Evolutionary conservation across 2,113 vertebrate genomes (phyloP).

Genomic region (Vulpes ferrilata): DNA sequence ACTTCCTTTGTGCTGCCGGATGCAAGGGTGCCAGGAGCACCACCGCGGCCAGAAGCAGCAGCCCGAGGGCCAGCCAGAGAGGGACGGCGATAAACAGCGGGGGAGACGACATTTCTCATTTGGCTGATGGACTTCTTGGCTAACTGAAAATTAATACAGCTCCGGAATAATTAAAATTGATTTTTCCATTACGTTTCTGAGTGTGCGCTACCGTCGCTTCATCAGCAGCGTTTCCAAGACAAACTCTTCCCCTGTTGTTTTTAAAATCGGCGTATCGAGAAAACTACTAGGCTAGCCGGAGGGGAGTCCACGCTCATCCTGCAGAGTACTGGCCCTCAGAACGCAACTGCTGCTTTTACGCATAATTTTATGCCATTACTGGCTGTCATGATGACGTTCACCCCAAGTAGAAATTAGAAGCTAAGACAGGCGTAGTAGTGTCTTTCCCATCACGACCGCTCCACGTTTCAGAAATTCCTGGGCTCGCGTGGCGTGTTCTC

Average conservation of each 20-base stretch:
- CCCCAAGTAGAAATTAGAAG: not conserved
- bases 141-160: not conserved
- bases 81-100: fast-evolving
- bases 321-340: not conserved
- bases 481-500: not conserved
- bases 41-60: fast-evolving
- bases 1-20: not conserved
- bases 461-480: not conserved
- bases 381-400: not conserved
- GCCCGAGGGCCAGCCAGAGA: not conserved
- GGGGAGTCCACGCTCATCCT: not conserved
- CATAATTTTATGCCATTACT: not conserved
- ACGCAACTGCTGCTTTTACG: not conserved
- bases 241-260: not conserved
- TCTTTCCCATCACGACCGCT: not conserved
- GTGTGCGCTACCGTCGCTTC: not conserved
- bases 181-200: constrained; percentile 62
- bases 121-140: not conserved
- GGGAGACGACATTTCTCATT: not conserved
- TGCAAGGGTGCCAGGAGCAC: not conserved
- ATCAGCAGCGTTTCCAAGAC: constrained; percentile 11
- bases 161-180: constrained; percentile 63
- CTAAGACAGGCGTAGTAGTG: not conserved
- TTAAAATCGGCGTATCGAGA: not conserved
- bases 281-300: constrained; percentile 3